Percentiles rank a stretch among this genome's conserved stretches.
Evolutionary conservation across 2,888 invertebrate species (phyloP).

Genomic region (Luperina nickerlii): DNA sequence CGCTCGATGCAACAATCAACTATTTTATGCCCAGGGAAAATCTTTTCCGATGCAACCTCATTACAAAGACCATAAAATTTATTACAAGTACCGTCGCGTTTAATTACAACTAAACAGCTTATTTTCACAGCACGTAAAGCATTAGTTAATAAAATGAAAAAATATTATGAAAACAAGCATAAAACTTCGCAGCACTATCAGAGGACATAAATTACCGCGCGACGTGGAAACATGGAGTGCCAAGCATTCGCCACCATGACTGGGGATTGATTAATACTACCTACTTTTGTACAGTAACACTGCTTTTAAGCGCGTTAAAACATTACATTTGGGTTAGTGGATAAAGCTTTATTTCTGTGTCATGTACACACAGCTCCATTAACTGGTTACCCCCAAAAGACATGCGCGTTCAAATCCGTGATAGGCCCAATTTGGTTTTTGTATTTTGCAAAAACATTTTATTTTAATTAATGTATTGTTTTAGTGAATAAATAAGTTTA

Average conservation of each 20-base stretch:
- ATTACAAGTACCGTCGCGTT: neutral
- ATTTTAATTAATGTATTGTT: too few relatives aligned
- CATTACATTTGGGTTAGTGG: slow-evolving; percentile 9
- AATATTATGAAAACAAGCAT: slow-evolving; percentile 53
- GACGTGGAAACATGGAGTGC: slow-evolving; percentile 62
- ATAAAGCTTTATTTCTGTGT: neutral
- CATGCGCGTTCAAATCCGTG: too few relatives aligned
- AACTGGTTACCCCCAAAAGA: too few relatives aligned
- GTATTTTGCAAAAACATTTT: too few relatives aligned
- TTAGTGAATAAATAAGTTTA: too few relatives aligned
- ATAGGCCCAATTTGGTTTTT: too few relatives aligned
- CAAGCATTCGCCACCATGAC: slow-evolving; percentile 58
- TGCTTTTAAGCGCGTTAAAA: slow-evolving; percentile 31
- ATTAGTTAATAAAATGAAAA: slow-evolving; percentile 43
- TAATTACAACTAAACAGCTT: slow-evolving; percentile 38
- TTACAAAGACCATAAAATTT: neutral
- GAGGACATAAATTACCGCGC: slow-evolving; percentile 46
- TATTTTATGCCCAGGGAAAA: neutral
- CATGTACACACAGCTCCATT: too few relatives aligned
- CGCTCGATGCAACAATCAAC: too few relatives aligned
- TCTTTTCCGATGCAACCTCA: neutral
- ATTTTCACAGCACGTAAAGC: slow-evolving; percentile 23
- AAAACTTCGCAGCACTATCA: slow-evolving; percentile 53
- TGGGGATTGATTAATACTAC: slow-evolving; percentile 54
- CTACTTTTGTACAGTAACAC: slow-evolving; percentile 25